These are phyloP conservation scores for Phaethon lepturus DNA, from an alignment of 2,113 vertebrate species.

Conservation along the genomic window DNA sequence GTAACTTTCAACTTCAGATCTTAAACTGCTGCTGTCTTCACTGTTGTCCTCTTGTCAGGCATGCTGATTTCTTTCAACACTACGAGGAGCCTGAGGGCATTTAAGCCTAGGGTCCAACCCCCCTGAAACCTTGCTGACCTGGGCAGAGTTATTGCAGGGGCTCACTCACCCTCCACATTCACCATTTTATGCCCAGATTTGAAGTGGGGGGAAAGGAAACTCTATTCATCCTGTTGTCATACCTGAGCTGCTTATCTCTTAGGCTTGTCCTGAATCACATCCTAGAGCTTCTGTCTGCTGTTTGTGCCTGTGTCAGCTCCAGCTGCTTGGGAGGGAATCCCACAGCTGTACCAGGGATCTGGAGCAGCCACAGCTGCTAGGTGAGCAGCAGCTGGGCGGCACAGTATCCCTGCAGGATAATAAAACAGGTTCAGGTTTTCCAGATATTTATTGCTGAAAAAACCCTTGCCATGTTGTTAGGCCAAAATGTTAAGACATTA, in stretches of 20 bases:
- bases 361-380: background rate
- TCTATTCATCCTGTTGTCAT: fast-evolving
- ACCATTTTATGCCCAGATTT: background rate
- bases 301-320: background rate
- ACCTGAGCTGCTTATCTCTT: background rate
- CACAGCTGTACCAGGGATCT: background rate
- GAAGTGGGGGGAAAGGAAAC: background rate
- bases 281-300: background rate
- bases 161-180: background rate
- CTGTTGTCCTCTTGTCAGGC: background rate
- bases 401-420: background rate
- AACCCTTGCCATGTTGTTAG: background rate
- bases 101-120: background rate
- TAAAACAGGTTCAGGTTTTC: background rate
- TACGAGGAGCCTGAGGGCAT: background rate
- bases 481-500: background rate
- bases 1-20: background rate
- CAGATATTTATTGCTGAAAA: background rate
- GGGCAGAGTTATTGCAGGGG: background rate
- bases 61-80: background rate
- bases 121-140: background rate
- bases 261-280: background rate
- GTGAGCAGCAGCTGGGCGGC: background rate
- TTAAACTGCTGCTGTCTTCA: background rate
- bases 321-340: background rate